Base-by-base conservation (phyloP, 2,797 vertebrate species). In the Moxostoma hubbsi region DNA sequence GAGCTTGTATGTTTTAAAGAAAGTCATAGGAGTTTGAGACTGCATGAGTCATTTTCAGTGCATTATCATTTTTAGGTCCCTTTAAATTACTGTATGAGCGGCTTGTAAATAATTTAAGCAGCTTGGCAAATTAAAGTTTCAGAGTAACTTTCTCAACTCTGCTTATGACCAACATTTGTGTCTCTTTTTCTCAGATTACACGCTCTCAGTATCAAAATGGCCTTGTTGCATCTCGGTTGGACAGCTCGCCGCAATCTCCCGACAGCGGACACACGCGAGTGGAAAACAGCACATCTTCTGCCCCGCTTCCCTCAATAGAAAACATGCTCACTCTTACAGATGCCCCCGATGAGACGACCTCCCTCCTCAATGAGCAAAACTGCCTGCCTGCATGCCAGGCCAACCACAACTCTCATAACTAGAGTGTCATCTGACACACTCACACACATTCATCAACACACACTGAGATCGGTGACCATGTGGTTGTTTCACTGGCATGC, bases 121-220 rank as follows among this genome's bases (percentile, higher is more conserved):
- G 24, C 24, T 24, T 24, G 1, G 24, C 24, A 24, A 24, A 2
- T 24, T 24, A 24, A 24, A 1, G 24, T 24, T 24, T 1, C 18
- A 18, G 24, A 24, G 1, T 24, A 24, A 24, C 2, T 24, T 24
- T 24, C 24, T 2, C 24, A 24, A 3, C 24, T 2, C 24, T 24
- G 24, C 24, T 24, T 24, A 24, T 55, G 9, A n/a, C n/a, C 54
- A 55, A 9, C 13, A 8, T 4, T 49, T 8, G 0, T 45, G 18
- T 13, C 24, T 18, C 1, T 1, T 5, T 15, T 7, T 49, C 10
- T 0, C 90, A 98, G 97, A 93, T 98, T 88, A 96, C 95, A 0
- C 92, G 95, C 10, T 91, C 96, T 36, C 96, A 98, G 86, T 98
- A 98, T 90, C 96, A 98, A 90, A 97, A 97, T 0, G 96, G 95